Evolutionary conservation across 2,797 vertebrate genomes (phyloP).

Genomic region (Enteromius viviparus): DNA sequence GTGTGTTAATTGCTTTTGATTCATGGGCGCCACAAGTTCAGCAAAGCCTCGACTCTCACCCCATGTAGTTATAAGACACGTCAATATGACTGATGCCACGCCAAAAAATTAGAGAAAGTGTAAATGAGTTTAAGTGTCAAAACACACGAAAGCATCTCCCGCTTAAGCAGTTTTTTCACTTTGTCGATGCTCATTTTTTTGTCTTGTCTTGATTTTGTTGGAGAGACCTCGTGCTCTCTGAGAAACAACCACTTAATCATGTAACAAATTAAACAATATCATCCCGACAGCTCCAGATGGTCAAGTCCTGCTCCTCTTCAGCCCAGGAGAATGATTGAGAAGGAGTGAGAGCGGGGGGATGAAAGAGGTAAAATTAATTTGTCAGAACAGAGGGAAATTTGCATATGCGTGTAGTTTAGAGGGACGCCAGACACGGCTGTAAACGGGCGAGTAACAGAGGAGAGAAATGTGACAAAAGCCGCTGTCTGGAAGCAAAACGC

Average conservation of each 20-base stretch:
- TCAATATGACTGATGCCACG: slow-evolving; percentile 31
- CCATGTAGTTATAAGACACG: slow-evolving; percentile 29
- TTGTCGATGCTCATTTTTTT: slow-evolving; percentile 12
- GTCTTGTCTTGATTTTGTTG: slow-evolving; percentile 54
- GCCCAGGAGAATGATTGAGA: slow-evolving; percentile 60
- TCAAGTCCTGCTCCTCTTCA: slow-evolving; percentile 69
- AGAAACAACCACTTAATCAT: slow-evolving; percentile 77
- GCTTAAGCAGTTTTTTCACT: slow-evolving; percentile 17
- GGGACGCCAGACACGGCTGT: slow-evolving; percentile 40
- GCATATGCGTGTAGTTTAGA: slow-evolving; percentile 52
- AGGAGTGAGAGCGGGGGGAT: slow-evolving; percentile 56
- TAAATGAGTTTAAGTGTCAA: slow-evolving; percentile 49
- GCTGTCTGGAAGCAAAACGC: slow-evolving; percentile 60
- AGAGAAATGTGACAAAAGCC: slow-evolving; percentile 60
- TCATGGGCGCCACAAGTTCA: slow-evolving; percentile 35
- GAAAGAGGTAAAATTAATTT: slow-evolving; percentile 69
- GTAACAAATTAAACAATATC: slow-evolving; percentile 78
- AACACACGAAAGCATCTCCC: slow-evolving; percentile 13
- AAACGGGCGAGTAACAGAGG: slow-evolving; percentile 61
- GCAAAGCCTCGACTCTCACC: slow-evolving; percentile 39
- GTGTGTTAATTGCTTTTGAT: slow-evolving; percentile 28
- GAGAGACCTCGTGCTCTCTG: slow-evolving; percentile 53
- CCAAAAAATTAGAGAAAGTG: slow-evolving; percentile 59
- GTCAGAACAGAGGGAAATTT: slow-evolving; percentile 60
- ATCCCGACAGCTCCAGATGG: slow-evolving; percentile 79